A percentile compares a stretch with the other conserved stretches of the same genome.
These are phyloP conservation scores for Pseudomyrmex cubaensis DNA, from an alignment of 1,140 invertebrate species.

Conservation along the genomic window DNA sequence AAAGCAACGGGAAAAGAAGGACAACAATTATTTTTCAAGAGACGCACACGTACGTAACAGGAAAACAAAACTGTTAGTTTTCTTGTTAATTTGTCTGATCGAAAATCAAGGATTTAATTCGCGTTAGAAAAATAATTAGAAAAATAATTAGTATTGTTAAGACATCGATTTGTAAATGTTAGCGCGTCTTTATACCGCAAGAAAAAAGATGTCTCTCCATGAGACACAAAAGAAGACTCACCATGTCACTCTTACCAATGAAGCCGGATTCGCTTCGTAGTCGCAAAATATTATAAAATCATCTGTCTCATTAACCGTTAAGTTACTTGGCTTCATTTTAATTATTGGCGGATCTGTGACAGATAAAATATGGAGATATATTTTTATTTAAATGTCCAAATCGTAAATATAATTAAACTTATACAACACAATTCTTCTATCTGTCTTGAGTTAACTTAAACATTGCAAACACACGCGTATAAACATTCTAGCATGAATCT, in stretches of 20 bases:
- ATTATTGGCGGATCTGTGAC: conserved; percentile 93
- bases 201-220: not conserved
- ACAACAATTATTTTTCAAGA: not conserved
- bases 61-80: not conserved
- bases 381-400: too few relatives aligned
- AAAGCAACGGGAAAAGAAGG: conserved; percentile 2
- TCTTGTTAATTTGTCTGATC: conserved; percentile 13
- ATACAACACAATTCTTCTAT: too few relatives aligned
- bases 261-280: conserved; percentile 93
- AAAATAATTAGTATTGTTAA: not conserved
- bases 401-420: too few relatives aligned
- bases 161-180: not conserved
- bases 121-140: not conserved
- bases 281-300: conserved; percentile 91
- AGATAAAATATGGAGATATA: not conserved
- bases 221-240: too few relatives aligned
- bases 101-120: not conserved
- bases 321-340: conserved; percentile 89
- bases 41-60: too few relatives aligned
- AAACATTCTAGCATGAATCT: not conserved
- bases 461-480: too few relatives aligned
- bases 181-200: not conserved
- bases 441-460: too few relatives aligned
- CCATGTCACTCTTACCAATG: conserved; percentile 91
- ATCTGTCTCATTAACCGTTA: conserved; percentile 92